Base-by-base conservation (phyloP, 2,113 vertebrate genomes). In the Eublepharis macularius region DNA sequence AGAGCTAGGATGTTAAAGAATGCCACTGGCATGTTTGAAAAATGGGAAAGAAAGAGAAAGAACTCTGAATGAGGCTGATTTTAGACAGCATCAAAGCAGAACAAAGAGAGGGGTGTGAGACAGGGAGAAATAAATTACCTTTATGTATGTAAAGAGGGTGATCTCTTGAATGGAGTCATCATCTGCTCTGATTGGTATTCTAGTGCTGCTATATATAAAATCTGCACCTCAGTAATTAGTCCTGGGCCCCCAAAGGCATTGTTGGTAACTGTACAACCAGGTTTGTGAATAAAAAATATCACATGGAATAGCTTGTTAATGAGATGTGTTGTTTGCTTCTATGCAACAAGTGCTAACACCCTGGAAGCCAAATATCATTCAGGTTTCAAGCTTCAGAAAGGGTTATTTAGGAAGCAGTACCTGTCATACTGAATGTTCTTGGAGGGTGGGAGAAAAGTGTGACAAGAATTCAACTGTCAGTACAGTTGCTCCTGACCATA, bases 331-430 rank as follows among this genome's bases (percentile, higher is more conserved):
- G 60, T 81, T 70, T 29, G 0, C 7, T 87, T 19, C 19, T 10
- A 74, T 17, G 81, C 76, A 90, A 83, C 0, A 1, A 57, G 4
- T 1, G 45, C 26, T 77, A 82, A 69, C 45, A 69, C 34, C 65
- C 10, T 8, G 21, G 45, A 89, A 92, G 88, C 88, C n/a, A 68
- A 81, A 76, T 29, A 80, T 11, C 45, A 39, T 41, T 85, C 21
- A 1, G 41, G 65, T 82, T 68, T 85, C 21, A 29, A 68, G 16
- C 2, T 87, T 80, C 12, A 84, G 76, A 82, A 7, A 45, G 43
- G 32, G 12, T 51, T 16, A 0, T 63, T 57, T 2, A 0, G 5
- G 17, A 45, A 83, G 13, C 2, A 4, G 17, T 49, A 32, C 0
- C 1, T 79, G 34, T 77, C 60, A 2, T 0, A 39, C 51, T 88